Percentiles rank a stretch among this genome's conserved stretches.
phyloP scores from a whole-genome alignment of 2,797 vertebrate genomes.

The Taeniopygia guttata region DNA sequence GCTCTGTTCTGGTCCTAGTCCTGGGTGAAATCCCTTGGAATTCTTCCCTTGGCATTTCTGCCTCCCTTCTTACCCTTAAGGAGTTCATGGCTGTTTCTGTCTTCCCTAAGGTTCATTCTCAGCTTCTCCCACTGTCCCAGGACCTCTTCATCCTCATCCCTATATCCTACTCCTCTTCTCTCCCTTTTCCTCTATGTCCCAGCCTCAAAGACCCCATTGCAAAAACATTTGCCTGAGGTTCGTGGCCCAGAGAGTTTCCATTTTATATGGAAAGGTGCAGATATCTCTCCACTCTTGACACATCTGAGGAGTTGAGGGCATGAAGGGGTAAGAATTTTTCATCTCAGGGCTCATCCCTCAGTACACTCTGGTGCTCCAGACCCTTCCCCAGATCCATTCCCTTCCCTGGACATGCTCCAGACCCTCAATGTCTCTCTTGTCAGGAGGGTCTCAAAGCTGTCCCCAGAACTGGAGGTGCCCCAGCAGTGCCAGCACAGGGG shows the following conservation, averaged over 20 bases:
- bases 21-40: neutral
- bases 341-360: neutral
- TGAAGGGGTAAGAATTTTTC: neutral
- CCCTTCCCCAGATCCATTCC: neutral
- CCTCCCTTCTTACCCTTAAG: neutral
- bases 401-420: accelerated
- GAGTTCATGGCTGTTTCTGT: neutral
- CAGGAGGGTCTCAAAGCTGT: neutral
- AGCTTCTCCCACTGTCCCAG: neutral
- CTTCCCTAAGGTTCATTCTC: neutral
- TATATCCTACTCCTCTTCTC: neutral
- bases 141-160: neutral
- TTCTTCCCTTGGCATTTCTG: neutral
- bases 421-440: neutral
- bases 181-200: neutral
- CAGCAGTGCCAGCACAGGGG: neutral
- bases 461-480: neutral
- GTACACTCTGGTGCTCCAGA: neutral
- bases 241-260: neutral
- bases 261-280: neutral
- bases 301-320: neutral
- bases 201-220: neutral
- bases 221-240: neutral
- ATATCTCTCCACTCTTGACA: neutral
- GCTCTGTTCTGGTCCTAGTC: neutral